Evolutionary conservation across 2,113 vertebrate species (phyloP).

Genomic region (Chaenogobius annularis): DNA sequence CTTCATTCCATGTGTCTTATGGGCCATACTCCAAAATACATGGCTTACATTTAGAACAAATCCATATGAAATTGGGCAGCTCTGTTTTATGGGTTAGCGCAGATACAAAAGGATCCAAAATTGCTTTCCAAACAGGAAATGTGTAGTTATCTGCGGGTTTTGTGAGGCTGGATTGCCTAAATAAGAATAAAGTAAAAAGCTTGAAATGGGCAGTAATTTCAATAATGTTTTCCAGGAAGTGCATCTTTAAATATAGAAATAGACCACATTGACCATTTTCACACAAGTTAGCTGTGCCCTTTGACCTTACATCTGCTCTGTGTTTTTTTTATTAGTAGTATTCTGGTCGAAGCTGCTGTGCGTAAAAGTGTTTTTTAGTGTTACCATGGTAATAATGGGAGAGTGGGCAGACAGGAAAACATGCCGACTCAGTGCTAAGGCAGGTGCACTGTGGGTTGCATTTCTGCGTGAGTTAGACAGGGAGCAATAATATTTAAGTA

Average conservation of each 20-base stretch:
- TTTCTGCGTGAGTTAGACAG: conserved; percentile 2
- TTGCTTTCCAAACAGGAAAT: conserved; percentile 20
- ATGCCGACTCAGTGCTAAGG: conserved; percentile 27
- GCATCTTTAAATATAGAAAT: neutral
- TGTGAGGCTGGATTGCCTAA: neutral
- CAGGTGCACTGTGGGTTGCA: conserved; percentile 15
- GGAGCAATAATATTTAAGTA: conserved; percentile 50
- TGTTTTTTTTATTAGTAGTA: neutral
- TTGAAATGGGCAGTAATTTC: conserved; percentile 1
- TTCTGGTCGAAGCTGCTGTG: neutral
- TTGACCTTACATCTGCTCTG: conserved; percentile 4
- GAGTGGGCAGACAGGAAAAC: conserved; percentile 49
- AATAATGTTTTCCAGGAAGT: neutral
- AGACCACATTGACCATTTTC: neutral
- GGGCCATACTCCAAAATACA: conserved; percentile 35
- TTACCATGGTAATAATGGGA: conserved; percentile 21
- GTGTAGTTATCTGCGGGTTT: conserved; percentile 26
- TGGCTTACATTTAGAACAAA: conserved; percentile 57
- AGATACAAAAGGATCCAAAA: conserved; percentile 24
- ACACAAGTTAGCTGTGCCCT: neutral
- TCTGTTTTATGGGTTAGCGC: conserved; percentile 29
- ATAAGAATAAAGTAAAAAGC: conserved; percentile 20
- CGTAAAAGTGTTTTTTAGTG: conserved; percentile 3
- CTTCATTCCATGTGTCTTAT: conserved; percentile 67
- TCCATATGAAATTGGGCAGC: conserved; percentile 9